Evolutionary conservation across 2,113 vertebrate species (phyloP).

Genomic region (Orthonyx spaldingii): DNA sequence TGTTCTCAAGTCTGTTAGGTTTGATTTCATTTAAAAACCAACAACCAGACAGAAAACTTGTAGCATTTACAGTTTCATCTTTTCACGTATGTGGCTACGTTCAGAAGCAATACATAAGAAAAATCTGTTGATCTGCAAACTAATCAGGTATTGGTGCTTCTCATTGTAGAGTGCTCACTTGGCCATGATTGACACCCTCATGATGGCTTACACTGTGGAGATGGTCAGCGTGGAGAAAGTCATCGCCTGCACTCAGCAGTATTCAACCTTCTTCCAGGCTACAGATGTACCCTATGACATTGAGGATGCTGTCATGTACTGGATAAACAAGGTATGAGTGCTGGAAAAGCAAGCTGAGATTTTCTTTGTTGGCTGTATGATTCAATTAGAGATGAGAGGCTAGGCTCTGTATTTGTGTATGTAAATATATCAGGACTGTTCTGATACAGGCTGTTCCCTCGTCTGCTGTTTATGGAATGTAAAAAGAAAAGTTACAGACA

Average conservation of each 20-base stretch:
- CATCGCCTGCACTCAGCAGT: slow-evolving; percentile 81
- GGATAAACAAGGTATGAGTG: slow-evolving; percentile 92
- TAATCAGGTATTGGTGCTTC: background rate
- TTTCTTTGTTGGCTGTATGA: background rate
- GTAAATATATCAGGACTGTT: background rate
- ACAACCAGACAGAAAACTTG: background rate
- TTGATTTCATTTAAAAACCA: background rate
- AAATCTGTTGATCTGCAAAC: background rate
- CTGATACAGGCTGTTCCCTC: background rate
- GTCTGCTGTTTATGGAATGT: background rate
- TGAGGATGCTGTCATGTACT: slow-evolving; percentile 89
- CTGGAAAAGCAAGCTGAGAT: background rate
- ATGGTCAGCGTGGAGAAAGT: slow-evolving; percentile 90
- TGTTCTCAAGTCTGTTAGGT: background rate
- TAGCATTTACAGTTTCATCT: background rate
- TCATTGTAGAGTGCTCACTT: slow-evolving; percentile 86
- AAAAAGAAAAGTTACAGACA: background rate
- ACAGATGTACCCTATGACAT: slow-evolving; percentile 89
- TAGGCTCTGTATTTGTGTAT: background rate
- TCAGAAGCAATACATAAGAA: background rate
- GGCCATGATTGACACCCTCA: slow-evolving; percentile 94
- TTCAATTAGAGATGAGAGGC: background rate
- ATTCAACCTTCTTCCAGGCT: slow-evolving; percentile 82
- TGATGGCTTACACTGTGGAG: slow-evolving; percentile 96
- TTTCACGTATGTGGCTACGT: background rate